Percentiles rank a stretch among this genome's conserved stretches.
phyloP scores from a whole-genome alignment of 2,113 vertebrate genomes.

The Cheilinus undulatus region DNA sequence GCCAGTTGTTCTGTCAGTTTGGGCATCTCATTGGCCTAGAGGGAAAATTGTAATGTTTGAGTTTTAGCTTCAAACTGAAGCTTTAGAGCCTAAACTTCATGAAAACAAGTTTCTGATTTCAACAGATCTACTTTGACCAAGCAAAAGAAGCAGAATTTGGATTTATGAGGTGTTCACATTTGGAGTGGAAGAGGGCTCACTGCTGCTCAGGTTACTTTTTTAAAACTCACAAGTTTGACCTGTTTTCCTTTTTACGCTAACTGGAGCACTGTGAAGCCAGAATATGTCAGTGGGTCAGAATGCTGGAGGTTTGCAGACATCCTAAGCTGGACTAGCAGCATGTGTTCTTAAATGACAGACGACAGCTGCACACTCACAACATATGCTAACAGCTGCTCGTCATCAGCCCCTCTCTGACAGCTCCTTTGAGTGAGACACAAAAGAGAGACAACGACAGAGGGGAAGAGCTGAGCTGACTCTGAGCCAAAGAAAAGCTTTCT shows the following conservation, averaged over 20 bases:
- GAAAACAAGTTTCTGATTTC: too few relatives aligned
- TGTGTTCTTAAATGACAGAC: slow-evolving; percentile 17
- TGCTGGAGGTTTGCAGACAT: not conserved
- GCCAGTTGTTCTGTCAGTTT: slow-evolving; percentile 96
- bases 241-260: not conserved
- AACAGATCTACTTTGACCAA: too few relatives aligned
- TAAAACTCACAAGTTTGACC: not conserved
- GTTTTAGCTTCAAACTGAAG: too few relatives aligned
- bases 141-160: too few relatives aligned
- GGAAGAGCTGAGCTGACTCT: not conserved
- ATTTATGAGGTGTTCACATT: not conserved
- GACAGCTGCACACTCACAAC: slow-evolving; percentile 10
- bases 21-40: slow-evolving; percentile 96
- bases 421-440: not conserved
- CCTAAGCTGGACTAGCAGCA: slow-evolving; percentile 22
- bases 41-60: not conserved
- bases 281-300: not conserved
- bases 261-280: not conserved
- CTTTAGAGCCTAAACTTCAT: too few relatives aligned
- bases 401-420: not conserved
- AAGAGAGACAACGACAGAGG: not conserved
- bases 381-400: slow-evolving; percentile 26
- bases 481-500: slow-evolving; percentile 44
- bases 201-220: not conserved
- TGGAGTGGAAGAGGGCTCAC: not conserved